Evolutionary conservation across 2,113 vertebrate genomes (phyloP).

Genomic region (Alligator mississippiensis): DNA sequence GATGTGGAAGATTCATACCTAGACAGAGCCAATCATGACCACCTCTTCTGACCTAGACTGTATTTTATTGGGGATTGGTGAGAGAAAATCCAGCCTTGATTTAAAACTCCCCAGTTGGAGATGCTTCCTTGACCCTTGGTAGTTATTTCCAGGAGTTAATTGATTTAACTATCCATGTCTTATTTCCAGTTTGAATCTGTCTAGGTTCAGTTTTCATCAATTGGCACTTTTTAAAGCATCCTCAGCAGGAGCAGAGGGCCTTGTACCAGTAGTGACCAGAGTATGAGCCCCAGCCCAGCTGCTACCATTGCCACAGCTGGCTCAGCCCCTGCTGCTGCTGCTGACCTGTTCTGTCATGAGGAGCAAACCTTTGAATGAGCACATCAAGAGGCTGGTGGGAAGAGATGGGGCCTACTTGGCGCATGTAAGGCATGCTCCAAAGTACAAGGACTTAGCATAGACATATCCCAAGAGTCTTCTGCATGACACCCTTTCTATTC

Average conservation of each 20-base stretch:
- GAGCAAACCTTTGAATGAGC: neutral
- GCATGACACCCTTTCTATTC: neutral
- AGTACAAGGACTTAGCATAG: too few relatives aligned
- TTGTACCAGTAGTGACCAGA: too few relatives aligned
- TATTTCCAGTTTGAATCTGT: neutral
- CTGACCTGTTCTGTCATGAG: neutral
- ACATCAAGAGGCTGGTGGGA: neutral
- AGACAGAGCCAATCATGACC: neutral
- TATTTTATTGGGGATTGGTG: neutral
- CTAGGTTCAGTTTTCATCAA: neutral
- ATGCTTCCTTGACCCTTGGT: neutral
- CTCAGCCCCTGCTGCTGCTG: neutral
- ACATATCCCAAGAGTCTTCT: neutral
- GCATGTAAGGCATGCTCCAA: too few relatives aligned
- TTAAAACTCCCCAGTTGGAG: neutral
- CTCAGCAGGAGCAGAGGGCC: neutral
- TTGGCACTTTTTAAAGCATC: neutral
- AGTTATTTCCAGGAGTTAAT: neutral
- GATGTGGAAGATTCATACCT: neutral
- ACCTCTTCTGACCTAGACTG: neutral
- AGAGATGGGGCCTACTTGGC: too few relatives aligned
- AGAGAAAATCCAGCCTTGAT: neutral
- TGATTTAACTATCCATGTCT: neutral
- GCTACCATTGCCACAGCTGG: too few relatives aligned
- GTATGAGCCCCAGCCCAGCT: too few relatives aligned